Percentiles rank a stretch among this genome's conserved stretches.
These are phyloP conservation scores for Armadillidium nasatum DNA, from an alignment of 1,140 invertebrate species.

Conservation along the genomic window DNA sequence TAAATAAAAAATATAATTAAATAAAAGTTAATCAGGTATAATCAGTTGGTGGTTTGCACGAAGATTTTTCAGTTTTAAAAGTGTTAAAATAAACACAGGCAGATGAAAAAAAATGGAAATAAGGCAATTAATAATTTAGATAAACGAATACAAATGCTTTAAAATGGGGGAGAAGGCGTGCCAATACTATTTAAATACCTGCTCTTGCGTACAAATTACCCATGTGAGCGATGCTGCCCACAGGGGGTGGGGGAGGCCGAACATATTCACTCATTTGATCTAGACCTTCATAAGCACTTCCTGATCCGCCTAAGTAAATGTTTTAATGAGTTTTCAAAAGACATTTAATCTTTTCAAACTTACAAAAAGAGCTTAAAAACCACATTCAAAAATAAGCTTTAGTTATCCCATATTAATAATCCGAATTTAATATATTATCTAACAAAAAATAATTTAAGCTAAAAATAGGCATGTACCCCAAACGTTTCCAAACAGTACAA, in stretches of 20 bases:
- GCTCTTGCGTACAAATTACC: conserved; percentile 46
- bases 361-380: no score
- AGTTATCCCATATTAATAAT: no score
- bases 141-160: not conserved
- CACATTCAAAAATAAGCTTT: no score
- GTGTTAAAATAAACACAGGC: no score
- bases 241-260: conserved; percentile 46
- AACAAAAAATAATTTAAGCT: not conserved
- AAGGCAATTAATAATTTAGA: conserved; percentile 12
- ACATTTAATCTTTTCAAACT: no score
- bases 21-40: no score
- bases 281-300: conserved; percentile 42
- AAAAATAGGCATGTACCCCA: conserved; percentile 12
- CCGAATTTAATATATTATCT: no score
- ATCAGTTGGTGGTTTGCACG: no score
- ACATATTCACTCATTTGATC: conserved; percentile 43
- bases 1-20: no score
- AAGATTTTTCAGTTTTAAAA: no score
- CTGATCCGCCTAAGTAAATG: conserved; percentile 27
- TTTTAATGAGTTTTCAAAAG: not conserved
- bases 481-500: not conserved
- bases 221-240: conserved; percentile 43
- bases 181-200: conserved; percentile 31
- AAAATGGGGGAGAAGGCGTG: not conserved
- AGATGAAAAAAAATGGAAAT: not conserved